Evolutionary conservation across 2,113 vertebrate genomes (phyloP).

Genomic region (Microtus ochrogaster): DNA sequence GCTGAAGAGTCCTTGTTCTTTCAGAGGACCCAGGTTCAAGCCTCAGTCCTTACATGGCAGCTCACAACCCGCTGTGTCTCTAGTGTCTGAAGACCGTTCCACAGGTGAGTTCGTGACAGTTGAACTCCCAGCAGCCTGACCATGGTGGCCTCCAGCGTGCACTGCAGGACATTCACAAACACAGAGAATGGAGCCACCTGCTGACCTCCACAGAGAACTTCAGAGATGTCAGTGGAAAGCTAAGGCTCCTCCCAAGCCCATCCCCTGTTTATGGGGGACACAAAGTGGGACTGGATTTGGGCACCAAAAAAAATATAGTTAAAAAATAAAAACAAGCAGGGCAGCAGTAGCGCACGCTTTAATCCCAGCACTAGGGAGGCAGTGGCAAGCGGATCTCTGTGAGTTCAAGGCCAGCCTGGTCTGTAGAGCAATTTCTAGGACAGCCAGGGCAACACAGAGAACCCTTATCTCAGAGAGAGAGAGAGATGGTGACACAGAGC

Average conservation of each 20-base stretch:
- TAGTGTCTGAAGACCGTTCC: background rate
- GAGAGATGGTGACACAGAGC: background rate
- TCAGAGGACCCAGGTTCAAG: background rate
- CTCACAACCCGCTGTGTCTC: too few species aligned
- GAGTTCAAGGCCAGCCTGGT: background rate
- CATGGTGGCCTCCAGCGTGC: too few species aligned
- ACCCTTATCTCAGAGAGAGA: background rate
- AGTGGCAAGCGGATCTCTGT: background rate
- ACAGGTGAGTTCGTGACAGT: background rate
- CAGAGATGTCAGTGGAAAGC: background rate
- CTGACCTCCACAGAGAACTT: background rate
- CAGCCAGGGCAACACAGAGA: background rate
- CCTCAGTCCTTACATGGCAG: background rate
- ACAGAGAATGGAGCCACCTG: slow-evolving; percentile 42
- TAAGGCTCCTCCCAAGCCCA: background rate
- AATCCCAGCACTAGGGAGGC: background rate
- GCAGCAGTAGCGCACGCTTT: background rate
- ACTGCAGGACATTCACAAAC: background rate
- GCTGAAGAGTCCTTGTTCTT: background rate
- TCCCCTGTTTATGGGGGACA: too few species aligned
- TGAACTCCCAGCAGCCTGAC: background rate
- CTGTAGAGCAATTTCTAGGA: background rate
- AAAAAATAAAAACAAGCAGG: background rate
- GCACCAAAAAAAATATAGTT: too few species aligned
- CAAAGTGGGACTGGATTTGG: too few species aligned